A percentile compares a stretch with the other conserved stretches of the same genome.
Conservation (phyloP, 2,888 invertebrate species). For the Nemapogon koenigi region DNA sequence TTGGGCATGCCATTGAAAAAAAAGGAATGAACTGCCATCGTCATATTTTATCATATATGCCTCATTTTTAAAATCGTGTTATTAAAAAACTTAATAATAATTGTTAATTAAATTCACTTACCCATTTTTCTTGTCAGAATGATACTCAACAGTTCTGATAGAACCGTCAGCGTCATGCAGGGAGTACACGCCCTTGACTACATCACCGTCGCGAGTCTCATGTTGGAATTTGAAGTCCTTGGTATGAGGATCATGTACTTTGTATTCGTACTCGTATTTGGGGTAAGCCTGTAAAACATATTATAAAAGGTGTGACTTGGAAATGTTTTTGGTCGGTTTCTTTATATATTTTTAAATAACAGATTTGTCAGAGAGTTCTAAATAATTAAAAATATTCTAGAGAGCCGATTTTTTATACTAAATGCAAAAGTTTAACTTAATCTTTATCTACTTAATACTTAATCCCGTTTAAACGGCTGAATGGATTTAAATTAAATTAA, state of each 20-base stretch:
- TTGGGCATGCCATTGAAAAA: no score
- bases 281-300: constrained; percentile 38
- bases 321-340: background rate
- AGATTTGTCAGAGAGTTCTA: background rate
- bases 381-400: background rate
- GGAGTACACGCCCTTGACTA: constrained; percentile 34
- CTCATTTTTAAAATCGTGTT: no score
- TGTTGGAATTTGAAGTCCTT: constrained; percentile 54
- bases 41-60: no score
- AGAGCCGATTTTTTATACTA: background rate
- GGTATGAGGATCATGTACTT: constrained; percentile 49
- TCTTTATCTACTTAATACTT: no score
- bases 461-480: no score
- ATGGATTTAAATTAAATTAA: no score
- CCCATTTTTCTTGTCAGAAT: constrained; percentile 54
- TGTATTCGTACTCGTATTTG: constrained; percentile 37
- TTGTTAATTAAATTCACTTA: no score
- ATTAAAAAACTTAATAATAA: no score
- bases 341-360: no score
- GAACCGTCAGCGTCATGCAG: constrained; percentile 60
- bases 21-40: no score
- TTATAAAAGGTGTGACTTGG: constrained; percentile 1
- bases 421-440: no score
- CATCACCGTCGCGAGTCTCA: constrained; percentile 49
- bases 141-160: constrained; percentile 56